Evolutionary conservation across 2,113 vertebrate species (phyloP), one percentile per base, ranked within the genome.

Genomic region (Gambusia holbrooki): DNA sequence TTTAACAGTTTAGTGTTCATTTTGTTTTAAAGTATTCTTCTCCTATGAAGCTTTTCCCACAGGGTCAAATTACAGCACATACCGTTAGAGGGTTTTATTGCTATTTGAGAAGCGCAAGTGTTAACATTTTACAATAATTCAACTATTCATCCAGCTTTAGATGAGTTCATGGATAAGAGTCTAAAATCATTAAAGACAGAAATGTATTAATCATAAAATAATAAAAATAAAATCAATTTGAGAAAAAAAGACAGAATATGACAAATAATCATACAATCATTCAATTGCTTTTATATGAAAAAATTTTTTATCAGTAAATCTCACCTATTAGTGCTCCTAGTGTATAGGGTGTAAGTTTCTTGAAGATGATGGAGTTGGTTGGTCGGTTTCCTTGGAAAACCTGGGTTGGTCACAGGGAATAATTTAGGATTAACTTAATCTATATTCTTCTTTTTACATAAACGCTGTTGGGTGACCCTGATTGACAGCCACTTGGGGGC

Each of bases 341-440:
- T 4, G 93, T 97, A 89, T 94, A 98, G 0, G 98, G 98, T 4
- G 94, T 96, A 77, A 99, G 92, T 89, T 97, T 99, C 74, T 95
- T 97, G 91, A 99, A 99, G 87, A 99, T 30, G 14, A 99, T 96
- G 0, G 98, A 99, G 86, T 95, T 99, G 61, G 96, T 99, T 73
- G 98, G 98, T 70, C 97, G 94, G 91, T 99, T 99, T 92, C 98
- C 98, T 92, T 98, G 96, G 90, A 99, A 99, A 69, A 99, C 97
- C 98, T 99, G 63, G 1, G 37, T 81, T 71, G 37, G 77, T 84
- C 32, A 89, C 42, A 75, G 5, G 19, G 66, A 70, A 79, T 1
- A 29, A 51, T 70, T 71, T 1, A 45, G 2, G 6, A 58, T 12
- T 15, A 19, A 22, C 2, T 73, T 14, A 30, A 29, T 4, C 27